A percentile compares a stretch with the other conserved stretches of the same genome.
Conservation (phyloP, 2,888 invertebrate species). For the Drosophila multiciliata region DNA sequence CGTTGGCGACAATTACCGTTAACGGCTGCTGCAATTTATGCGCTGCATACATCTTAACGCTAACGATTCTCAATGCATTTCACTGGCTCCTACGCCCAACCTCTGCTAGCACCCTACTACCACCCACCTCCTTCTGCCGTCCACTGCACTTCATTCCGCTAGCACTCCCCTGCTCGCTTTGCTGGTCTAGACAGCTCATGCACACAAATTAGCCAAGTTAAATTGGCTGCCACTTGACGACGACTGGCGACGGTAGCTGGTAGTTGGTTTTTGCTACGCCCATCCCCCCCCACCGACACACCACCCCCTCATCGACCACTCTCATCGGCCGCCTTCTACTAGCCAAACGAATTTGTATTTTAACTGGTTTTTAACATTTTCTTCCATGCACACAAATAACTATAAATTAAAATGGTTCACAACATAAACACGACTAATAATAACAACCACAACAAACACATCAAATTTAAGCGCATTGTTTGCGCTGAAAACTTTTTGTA, state of each 20-base stretch:
- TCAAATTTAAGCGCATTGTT: constrained; percentile 51
- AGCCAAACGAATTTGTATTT: constrained; percentile 72
- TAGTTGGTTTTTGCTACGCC: constrained; percentile 23
- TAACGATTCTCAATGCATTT: constrained; percentile 66
- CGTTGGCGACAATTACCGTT: constrained; percentile 74
- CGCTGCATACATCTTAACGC: constrained; percentile 52
- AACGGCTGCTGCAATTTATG: constrained; percentile 72
- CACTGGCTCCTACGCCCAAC: not conserved
- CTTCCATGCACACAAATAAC: constrained; percentile 46
- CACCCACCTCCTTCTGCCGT: not conserved
- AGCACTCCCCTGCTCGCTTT: constrained; percentile 1
- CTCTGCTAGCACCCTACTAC: not conserved
- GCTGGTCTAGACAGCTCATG: constrained; percentile 53
- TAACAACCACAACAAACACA: constrained; percentile 20
- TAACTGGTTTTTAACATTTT: constrained; percentile 29
- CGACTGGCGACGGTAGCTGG: not conserved
- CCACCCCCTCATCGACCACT: not conserved
- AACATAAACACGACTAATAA: constrained; percentile 15
- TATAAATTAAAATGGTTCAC: constrained; percentile 66
- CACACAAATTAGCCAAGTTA: constrained; percentile 73
- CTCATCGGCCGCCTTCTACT: not conserved
- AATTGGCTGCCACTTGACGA: constrained; percentile 71
- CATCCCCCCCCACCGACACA: not conserved
- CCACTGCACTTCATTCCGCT: too few species aligned
- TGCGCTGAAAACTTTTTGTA: constrained; percentile 47